Conservation (phyloP, 2,113 vertebrate genomes). For the Megaleporinus macrocephalus region DNA sequence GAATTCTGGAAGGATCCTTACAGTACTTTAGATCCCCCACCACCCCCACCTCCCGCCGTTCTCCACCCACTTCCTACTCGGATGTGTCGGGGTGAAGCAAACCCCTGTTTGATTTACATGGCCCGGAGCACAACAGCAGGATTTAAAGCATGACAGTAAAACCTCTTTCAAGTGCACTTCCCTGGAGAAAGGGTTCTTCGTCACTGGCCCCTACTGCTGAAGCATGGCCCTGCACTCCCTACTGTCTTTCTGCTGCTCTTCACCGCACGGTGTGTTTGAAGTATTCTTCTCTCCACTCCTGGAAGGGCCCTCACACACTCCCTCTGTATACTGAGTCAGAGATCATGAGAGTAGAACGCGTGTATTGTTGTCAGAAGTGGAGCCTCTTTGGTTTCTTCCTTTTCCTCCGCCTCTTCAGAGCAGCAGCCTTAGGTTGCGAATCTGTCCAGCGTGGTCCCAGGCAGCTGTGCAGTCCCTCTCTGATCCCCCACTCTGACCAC, state of each 20-base stretch:
- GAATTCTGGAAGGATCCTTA: conserved; percentile 1
- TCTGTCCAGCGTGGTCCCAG: conserved; percentile 28
- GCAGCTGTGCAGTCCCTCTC: conserved; percentile 43
- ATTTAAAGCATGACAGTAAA: conserved; percentile 55
- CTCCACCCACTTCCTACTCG: conserved; percentile 32
- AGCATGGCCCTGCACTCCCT: conserved; percentile 50
- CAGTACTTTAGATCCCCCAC: conserved; percentile 2
- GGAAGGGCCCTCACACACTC: not conserved
- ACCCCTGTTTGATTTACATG: conserved; percentile 54
- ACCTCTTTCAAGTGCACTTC: conserved; percentile 60
- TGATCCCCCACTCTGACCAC: conserved; percentile 46
- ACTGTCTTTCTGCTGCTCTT: conserved; percentile 2
- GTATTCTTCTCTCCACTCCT: conserved; percentile 7
- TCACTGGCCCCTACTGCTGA: conserved; percentile 48
- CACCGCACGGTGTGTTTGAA: conserved; percentile 22
- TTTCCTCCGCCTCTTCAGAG: conserved; percentile 22
- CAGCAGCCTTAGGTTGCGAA: not conserved
- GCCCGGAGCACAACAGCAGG: conserved; percentile 40
- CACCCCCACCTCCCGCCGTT: conserved; percentile 35
- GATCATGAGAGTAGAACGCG: not conserved
- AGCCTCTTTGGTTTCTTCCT: not conserved
- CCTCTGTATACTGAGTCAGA: not conserved
- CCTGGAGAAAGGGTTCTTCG: conserved; percentile 51
- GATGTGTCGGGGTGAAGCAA: conserved; percentile 47
- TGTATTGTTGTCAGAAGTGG: conserved; percentile 15